phyloP scores from a whole-genome alignment of 2,113 vertebrate genomes.

The Falco punctatus region DNA sequence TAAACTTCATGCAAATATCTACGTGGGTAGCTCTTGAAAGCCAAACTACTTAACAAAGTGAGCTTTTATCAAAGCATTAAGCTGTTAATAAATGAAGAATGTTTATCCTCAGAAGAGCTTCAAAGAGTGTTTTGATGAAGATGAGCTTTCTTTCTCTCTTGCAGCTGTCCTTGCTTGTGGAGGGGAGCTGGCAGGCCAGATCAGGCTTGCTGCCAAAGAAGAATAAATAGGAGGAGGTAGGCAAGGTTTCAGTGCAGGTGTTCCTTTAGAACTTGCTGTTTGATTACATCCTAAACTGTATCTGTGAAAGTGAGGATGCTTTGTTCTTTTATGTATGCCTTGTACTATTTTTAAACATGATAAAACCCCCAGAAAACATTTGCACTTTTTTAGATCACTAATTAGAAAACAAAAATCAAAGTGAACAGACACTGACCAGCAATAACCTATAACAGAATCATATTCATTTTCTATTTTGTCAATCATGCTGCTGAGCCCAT shows the following conservation, averaged over 20 bases:
- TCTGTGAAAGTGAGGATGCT: constrained; percentile 23
- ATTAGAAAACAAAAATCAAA: constrained; percentile 44
- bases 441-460: neutral
- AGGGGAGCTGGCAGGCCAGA: constrained; percentile 31
- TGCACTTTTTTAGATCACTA: neutral
- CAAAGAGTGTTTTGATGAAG: constrained; percentile 72
- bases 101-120: constrained; percentile 64
- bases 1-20: constrained; percentile 50
- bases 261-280: constrained; percentile 28
- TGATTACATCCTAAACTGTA: constrained; percentile 33
- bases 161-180: constrained; percentile 56
- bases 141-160: constrained; percentile 48
- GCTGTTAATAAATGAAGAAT: constrained; percentile 68
- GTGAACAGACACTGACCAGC: neutral
- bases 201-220: constrained; percentile 44
- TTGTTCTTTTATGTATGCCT: constrained; percentile 7
- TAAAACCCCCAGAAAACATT: neutral
- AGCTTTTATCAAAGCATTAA: constrained; percentile 71
- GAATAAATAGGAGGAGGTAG: constrained; percentile 1
- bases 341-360: constrained; percentile 48
- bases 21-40: constrained; percentile 7
- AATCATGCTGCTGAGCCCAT: neutral
- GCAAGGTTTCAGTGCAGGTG: constrained; percentile 58
- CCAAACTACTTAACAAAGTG: constrained; percentile 66
- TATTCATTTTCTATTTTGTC: neutral